Conservation (phyloP, 1,140 invertebrate species). For the Atta texana region DNA sequence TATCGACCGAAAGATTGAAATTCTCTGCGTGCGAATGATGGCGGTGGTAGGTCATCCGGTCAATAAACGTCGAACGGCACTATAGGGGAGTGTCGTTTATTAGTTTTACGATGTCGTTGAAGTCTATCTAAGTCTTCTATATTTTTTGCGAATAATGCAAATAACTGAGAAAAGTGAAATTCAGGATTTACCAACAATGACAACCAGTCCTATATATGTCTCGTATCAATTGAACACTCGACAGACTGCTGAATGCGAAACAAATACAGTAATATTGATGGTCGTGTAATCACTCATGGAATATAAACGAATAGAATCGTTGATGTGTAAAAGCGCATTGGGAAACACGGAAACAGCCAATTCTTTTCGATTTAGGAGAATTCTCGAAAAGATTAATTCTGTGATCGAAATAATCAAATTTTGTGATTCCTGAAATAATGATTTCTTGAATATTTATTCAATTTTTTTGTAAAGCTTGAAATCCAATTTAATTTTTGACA, state of each 20-base stretch:
- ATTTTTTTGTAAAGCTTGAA: neutral
- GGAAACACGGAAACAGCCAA: neutral
- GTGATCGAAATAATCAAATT: neutral
- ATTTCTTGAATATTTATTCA: neutral
- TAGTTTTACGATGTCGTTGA: slow-evolving; percentile 65
- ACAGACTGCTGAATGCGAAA: slow-evolving; percentile 15
- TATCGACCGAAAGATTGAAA: slow-evolving; percentile 62
- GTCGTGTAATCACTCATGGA: slow-evolving; percentile 6
- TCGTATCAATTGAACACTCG: slow-evolving; percentile 44
- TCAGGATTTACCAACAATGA: slow-evolving; percentile 1
- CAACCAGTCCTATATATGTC: neutral
- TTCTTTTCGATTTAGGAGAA: neutral
- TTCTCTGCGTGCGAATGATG: slow-evolving; percentile 26
- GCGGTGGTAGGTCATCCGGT: slow-evolving; percentile 1
- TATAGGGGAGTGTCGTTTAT: slow-evolving; percentile 63
- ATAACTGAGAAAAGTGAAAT: neutral
- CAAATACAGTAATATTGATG: slow-evolving; percentile 2
- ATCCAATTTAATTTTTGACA: slow-evolving; percentile 2
- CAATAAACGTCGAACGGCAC: slow-evolving; percentile 62
- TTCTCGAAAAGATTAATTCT: neutral
- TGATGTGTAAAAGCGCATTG: neutral
- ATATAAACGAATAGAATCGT: neutral
- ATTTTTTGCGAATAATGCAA: slow-evolving; percentile 46
- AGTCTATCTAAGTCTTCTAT: slow-evolving; percentile 39
- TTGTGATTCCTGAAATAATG: neutral